Percentiles rank a stretch among this genome's conserved stretches.
Conservation (phyloP, 2,797 vertebrate genomes). For the Tympanoctomys barrerae region DNA sequence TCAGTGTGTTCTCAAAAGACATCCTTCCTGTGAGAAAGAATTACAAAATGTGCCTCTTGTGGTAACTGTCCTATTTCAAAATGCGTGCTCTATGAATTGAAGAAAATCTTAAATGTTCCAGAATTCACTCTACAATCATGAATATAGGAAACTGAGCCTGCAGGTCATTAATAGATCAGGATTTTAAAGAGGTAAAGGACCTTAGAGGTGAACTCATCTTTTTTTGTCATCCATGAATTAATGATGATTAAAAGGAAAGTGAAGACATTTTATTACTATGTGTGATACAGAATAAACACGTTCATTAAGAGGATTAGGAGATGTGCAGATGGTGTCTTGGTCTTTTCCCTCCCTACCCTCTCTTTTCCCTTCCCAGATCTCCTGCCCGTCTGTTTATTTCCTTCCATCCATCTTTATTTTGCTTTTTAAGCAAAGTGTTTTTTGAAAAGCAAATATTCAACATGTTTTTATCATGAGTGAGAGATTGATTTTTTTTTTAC, state of each 20-base stretch:
- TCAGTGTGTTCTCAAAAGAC: constrained; percentile 47
- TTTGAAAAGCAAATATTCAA: constrained; percentile 42
- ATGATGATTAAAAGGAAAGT: background rate
- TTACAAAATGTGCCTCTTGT: constrained; percentile 63
- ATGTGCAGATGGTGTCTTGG: background rate
- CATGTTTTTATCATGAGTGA: background rate
- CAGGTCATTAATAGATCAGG: background rate
- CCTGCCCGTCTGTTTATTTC: background rate
- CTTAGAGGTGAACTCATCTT: background rate
- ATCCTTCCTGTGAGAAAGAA: constrained; percentile 55
- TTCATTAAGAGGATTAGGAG: background rate
- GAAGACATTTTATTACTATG: background rate
- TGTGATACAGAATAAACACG: background rate
- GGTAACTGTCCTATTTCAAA: constrained; percentile 71
- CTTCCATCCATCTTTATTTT: background rate
- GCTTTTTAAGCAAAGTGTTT: background rate
- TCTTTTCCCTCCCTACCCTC: background rate
- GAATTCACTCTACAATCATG: constrained; percentile 33
- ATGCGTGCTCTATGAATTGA: constrained; percentile 3
- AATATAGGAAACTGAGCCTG: background rate
- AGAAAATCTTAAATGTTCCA: background rate
- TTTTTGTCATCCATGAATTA: constrained; percentile 5
- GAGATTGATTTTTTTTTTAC: background rate
- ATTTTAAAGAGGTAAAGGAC: background rate
- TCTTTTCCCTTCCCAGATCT: background rate